Conservation (phyloP, 2,797 vertebrate species). For the Mus caroli region DNA sequence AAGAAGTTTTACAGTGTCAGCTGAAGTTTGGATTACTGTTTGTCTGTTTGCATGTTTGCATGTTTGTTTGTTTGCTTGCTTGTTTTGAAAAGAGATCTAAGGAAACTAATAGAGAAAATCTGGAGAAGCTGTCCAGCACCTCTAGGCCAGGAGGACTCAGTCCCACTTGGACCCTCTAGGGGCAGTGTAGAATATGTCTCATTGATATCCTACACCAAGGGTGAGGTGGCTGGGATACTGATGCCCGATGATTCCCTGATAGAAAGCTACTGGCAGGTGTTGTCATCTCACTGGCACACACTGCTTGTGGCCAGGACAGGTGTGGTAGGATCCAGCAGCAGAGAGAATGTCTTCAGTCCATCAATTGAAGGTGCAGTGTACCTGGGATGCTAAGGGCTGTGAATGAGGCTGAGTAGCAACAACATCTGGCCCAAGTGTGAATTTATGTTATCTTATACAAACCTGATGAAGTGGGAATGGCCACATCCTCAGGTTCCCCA, state of each 20-base stretch:
- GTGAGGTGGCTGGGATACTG: background rate
- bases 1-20: conserved; percentile 43
- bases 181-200: background rate
- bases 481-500: conserved; percentile 29
- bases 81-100: background rate
- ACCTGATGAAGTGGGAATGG: conserved; percentile 3
- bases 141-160: too few relatives aligned
- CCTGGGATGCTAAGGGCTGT: background rate
- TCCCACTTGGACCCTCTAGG: background rate
- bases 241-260: background rate
- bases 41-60: background rate
- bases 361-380: too few relatives aligned
- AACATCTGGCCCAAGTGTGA: conserved; percentile 9
- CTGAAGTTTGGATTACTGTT: background rate
- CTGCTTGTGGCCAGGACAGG: background rate
- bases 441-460: conserved; percentile 3
- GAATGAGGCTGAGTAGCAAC: background rate
- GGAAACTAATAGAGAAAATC: background rate
- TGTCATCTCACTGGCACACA: background rate
- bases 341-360: background rate
- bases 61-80: background rate
- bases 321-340: background rate
- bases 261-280: background rate
- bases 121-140: background rate
- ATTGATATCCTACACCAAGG: background rate